These are phyloP conservation scores for Anneissia japonica DNA, from an alignment of 35 echinoderm and acorn worm species.

Conservation along the genomic window DNA sequence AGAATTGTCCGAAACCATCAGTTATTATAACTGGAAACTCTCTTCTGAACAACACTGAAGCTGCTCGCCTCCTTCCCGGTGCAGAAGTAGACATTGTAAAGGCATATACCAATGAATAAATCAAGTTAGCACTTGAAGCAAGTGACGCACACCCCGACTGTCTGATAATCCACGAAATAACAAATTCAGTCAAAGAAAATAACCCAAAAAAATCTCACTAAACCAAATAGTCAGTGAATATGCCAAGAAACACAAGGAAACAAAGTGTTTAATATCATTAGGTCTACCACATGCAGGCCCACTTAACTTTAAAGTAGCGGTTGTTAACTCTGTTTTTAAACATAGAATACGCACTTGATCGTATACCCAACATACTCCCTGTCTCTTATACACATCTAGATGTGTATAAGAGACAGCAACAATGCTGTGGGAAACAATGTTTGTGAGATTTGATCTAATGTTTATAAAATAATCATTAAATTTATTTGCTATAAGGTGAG, in stretches of 20 bases:
- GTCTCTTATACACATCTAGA: too few relatives aligned
- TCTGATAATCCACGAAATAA: conserved; percentile 3
- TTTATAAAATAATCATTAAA: too few relatives aligned
- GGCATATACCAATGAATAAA: neutral
- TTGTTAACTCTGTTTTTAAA: neutral
- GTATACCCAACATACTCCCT: too few relatives aligned
- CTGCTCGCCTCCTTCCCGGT: neutral
- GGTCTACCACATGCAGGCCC: neutral
- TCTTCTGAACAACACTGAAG: neutral
- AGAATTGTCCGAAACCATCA: neutral
- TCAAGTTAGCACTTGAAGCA: neutral
- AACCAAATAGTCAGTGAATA: neutral
- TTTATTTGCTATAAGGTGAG: too few relatives aligned
- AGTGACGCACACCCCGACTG: neutral
- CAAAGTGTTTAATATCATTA: neutral
- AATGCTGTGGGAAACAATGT: too few relatives aligned
- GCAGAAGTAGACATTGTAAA: neutral
- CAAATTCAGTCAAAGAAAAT: neutral
- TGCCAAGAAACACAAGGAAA: neutral
- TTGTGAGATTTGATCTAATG: too few relatives aligned
- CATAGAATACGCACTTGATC: neutral
- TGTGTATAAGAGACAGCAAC: too few relatives aligned
- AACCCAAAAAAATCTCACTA: neutral
- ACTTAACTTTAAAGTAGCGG: neutral
- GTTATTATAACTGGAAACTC: neutral